Evolutionary conservation across 2,113 vertebrate species (phyloP).

Genomic region (Alectura lathami): DNA sequence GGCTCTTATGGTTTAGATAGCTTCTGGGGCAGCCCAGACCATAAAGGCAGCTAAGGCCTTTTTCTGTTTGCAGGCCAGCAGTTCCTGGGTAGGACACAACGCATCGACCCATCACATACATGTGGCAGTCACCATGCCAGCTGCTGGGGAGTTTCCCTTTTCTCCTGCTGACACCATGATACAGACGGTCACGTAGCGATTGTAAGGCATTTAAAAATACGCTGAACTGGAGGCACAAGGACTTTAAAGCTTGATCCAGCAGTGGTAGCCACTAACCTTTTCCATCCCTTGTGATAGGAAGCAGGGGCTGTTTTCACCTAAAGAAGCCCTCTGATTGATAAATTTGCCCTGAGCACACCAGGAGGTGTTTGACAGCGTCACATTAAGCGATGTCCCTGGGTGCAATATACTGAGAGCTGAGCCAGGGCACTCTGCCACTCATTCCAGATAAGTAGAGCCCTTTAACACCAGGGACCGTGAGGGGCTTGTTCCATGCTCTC

Average conservation of each 20-base stretch:
- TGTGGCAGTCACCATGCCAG: accelerated
- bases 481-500: slow-evolving; percentile 73
- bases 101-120: background rate
- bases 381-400: slow-evolving; percentile 38
- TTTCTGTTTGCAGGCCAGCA: background rate
- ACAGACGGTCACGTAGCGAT: background rate
- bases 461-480: slow-evolving; percentile 71
- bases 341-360: background rate
- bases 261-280: background rate
- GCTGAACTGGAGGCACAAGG: background rate
- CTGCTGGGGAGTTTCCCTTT: background rate
- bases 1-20: background rate
- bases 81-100: background rate
- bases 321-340: background rate
- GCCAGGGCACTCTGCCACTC: slow-evolving; percentile 69
- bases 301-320: background rate
- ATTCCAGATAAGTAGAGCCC: slow-evolving; percentile 71
- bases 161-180: background rate
- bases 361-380: slow-evolving; percentile 76
- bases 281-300: background rate
- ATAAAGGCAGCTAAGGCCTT: background rate
- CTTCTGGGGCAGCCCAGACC: background rate
- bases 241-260: background rate
- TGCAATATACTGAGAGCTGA: slow-evolving; percentile 17
- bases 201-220: background rate